phyloP scores from a whole-genome alignment of 2,888 invertebrate genomes.

The Thereva nobilitata region DNA sequence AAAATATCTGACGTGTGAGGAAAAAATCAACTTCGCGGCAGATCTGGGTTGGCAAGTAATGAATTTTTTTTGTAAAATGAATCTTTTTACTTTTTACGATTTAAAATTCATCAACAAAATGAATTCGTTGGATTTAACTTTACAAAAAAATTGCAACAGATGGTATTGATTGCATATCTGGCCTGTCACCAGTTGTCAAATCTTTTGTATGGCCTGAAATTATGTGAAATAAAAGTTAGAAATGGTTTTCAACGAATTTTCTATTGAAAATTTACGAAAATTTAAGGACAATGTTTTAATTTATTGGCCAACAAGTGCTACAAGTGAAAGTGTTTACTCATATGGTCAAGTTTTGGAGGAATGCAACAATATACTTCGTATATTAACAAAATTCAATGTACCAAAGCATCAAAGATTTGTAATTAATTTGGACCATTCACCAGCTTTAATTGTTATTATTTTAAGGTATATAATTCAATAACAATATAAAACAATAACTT shows the following conservation, averaged over 20 bases:
- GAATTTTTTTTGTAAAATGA: too few species aligned
- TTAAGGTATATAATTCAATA: constrained; percentile 28
- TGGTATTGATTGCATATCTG: too few species aligned
- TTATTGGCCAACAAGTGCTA: neutral
- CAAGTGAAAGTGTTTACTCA: neutral
- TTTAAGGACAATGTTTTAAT: neutral
- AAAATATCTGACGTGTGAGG: too few species aligned
- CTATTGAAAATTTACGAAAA: constrained; percentile 1
- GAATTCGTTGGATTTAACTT: too few species aligned
- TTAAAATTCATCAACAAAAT: too few species aligned
- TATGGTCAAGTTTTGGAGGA: neutral
- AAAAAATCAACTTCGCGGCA: too few species aligned
- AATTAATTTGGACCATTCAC: constrained; percentile 25
- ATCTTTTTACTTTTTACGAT: too few species aligned
- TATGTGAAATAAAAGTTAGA: neutral
- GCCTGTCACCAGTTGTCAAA: too few species aligned
- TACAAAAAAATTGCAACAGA: too few species aligned
- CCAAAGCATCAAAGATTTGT: constrained; percentile 9
- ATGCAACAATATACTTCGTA: neutral
- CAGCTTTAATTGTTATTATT: constrained; percentile 26
- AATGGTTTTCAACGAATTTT: neutral
- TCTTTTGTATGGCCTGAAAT: neutral
- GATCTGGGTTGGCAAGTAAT: too few species aligned
- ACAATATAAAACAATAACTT: neutral
- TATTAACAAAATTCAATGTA: neutral